Evolutionary conservation across 2,888 invertebrate genomes (phyloP).

Genomic region (Mythimna albipuncta): DNA sequence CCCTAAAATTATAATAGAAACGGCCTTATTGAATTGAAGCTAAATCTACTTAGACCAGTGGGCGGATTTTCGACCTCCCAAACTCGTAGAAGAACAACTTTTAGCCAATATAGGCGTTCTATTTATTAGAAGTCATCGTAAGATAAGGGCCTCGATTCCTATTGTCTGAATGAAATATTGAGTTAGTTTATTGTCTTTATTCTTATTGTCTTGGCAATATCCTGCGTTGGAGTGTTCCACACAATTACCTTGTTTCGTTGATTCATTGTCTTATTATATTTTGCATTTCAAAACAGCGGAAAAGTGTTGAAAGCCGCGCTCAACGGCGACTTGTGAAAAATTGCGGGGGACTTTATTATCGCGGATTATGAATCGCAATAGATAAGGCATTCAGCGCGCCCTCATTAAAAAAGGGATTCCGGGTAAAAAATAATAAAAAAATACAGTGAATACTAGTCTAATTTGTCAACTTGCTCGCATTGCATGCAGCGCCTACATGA

Average conservation of each 20-base stretch:
- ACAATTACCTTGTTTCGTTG: conserved; percentile 57
- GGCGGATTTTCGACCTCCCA: conserved; percentile 6
- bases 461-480: conserved; percentile 84
- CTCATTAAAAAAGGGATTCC: conserved; percentile 80
- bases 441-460: conserved; percentile 78
- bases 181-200: conserved; percentile 61
- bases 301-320: conserved; percentile 67
- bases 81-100: conserved; percentile 34
- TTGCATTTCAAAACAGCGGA: conserved; percentile 60
- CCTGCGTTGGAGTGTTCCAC: conserved; percentile 53
- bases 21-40: neutral
- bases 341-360: conserved; percentile 72
- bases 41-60: conserved; percentile 1
- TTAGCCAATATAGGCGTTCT: conserved; percentile 51
- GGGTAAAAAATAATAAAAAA: conserved; percentile 70
- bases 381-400: conserved; percentile 82
- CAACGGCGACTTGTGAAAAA: conserved; percentile 69
- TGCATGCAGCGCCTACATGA: conserved; percentile 78
- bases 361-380: conserved; percentile 79
- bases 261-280: conserved; percentile 63
- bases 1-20: neutral
- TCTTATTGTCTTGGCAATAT: conserved; percentile 62
- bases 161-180: conserved; percentile 63
- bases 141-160: conserved; percentile 58
- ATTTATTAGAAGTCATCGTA: conserved; percentile 56